These are phyloP conservation scores for Melinaea marsaeus DNA, from an alignment of 2,888 invertebrate genomes.

Conservation along the genomic window DNA sequence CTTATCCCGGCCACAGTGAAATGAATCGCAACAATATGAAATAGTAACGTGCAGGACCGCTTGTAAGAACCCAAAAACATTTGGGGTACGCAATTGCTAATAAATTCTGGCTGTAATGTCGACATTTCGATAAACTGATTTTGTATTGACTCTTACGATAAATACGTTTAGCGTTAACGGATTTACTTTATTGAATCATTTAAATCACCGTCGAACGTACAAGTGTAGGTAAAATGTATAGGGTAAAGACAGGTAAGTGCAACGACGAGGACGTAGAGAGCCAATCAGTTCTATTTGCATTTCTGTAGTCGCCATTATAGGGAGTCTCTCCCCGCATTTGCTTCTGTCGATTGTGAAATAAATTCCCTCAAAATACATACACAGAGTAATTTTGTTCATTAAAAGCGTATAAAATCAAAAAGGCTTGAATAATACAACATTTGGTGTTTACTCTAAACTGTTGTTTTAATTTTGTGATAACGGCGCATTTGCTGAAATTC, in stretches of 20 bases:
- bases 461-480: slow-evolving; percentile 45
- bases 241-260: slow-evolving; percentile 40
- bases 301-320: slow-evolving; percentile 53
- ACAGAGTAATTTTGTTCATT: slow-evolving; percentile 40
- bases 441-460: slow-evolving; percentile 46
- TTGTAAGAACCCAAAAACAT: slow-evolving; percentile 31
- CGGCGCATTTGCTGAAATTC: slow-evolving; percentile 40
- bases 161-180: slow-evolving; percentile 33
- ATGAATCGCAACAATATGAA: slow-evolving; percentile 37
- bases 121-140: slow-evolving; percentile 34
- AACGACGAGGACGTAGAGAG: slow-evolving; percentile 34
- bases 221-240: slow-evolving; percentile 36
- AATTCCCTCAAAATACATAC: slow-evolving; percentile 49
- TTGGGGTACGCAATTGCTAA: slow-evolving; percentile 34
- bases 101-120: slow-evolving; percentile 36
- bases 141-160: slow-evolving; percentile 36
- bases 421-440: slow-evolving; percentile 45
- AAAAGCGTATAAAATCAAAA: slow-evolving; percentile 44
- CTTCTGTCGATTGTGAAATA: slow-evolving; percentile 41
- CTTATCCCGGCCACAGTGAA: slow-evolving; percentile 30
- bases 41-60: slow-evolving; percentile 34
- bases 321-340: slow-evolving; percentile 41
- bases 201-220: slow-evolving; percentile 28
- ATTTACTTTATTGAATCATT: slow-evolving; percentile 30
- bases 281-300: slow-evolving; percentile 63